Percentiles rank a stretch among this genome's conserved stretches.
Evolutionary conservation across 1,140 invertebrate genomes (phyloP).

Genomic region (Cardiocondyla obscurior): DNA sequence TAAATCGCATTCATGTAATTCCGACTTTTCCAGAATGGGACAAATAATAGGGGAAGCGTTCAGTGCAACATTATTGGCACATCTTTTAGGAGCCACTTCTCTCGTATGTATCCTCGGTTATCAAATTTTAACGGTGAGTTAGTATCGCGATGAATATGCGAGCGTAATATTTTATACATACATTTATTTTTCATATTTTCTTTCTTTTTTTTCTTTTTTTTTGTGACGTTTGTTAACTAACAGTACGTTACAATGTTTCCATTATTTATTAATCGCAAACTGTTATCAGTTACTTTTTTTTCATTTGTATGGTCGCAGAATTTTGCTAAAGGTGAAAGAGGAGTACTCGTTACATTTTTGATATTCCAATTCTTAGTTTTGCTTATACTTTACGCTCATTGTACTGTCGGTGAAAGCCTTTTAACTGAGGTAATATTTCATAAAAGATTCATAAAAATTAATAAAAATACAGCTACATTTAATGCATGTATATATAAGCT

Average conservation of each 20-base stretch:
- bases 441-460: background rate
- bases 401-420: conserved; percentile 73
- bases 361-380: conserved; percentile 74
- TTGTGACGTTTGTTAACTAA: no score
- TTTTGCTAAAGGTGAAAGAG: conserved; percentile 66
- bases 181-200: no score
- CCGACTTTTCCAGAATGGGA: conserved; percentile 73
- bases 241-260: no score
- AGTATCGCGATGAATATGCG: background rate
- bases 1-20: background rate
- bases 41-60: conserved; percentile 70
- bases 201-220: no score
- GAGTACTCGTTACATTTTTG: conserved; percentile 71
- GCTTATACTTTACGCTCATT: conserved; percentile 72
- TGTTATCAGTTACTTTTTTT: background rate
- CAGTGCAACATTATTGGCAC: conserved; percentile 71
- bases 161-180: background rate
- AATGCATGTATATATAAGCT: background rate
- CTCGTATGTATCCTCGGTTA: conserved; percentile 77
- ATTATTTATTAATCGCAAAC: background rate
- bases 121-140: conserved; percentile 74
- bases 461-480: background rate
- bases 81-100: conserved; percentile 72
- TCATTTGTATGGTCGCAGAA: conserved; percentile 62
- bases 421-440: conserved; percentile 72